Conservation (phyloP, 2,113 vertebrate species). For the Calidris pugnax region DNA sequence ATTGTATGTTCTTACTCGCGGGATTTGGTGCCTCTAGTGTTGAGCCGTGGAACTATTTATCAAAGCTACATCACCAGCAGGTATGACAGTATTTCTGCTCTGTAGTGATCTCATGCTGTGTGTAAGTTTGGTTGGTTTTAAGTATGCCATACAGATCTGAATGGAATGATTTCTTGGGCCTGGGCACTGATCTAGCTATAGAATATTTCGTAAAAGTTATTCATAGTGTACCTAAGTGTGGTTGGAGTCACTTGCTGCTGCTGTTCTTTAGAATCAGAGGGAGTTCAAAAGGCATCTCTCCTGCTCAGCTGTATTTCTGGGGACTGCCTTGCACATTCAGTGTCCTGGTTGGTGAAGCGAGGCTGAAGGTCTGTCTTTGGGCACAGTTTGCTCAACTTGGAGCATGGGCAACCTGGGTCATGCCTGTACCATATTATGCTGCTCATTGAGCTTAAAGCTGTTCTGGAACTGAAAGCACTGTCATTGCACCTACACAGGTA, state of each 20-base stretch:
- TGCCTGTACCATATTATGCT: background rate
- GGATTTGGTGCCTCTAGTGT: slow-evolving; percentile 51
- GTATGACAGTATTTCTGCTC: background rate
- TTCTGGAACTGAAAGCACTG: background rate
- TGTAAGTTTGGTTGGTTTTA: background rate
- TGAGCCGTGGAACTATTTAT: slow-evolving; percentile 4
- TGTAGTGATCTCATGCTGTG: background rate
- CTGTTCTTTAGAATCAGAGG: background rate
- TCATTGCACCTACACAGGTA: background rate
- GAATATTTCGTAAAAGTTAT: background rate
- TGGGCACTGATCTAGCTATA: background rate
- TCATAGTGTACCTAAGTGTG: accelerated
- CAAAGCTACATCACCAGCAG: background rate
- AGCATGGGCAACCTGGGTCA: background rate
- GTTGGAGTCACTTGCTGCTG: background rate
- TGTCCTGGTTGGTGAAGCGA: background rate
- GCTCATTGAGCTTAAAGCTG: accelerated
- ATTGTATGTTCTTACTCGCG: background rate
- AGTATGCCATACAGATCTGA: background rate
- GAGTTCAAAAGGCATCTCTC: background rate
- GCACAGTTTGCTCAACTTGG: background rate
- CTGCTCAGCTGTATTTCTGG: background rate
- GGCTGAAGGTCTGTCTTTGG: background rate
- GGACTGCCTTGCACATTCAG: background rate
- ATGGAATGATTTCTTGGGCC: background rate